Base-by-base conservation (phyloP, 1,140 invertebrate species). In the Trichomalopsis sarcophagae region DNA sequence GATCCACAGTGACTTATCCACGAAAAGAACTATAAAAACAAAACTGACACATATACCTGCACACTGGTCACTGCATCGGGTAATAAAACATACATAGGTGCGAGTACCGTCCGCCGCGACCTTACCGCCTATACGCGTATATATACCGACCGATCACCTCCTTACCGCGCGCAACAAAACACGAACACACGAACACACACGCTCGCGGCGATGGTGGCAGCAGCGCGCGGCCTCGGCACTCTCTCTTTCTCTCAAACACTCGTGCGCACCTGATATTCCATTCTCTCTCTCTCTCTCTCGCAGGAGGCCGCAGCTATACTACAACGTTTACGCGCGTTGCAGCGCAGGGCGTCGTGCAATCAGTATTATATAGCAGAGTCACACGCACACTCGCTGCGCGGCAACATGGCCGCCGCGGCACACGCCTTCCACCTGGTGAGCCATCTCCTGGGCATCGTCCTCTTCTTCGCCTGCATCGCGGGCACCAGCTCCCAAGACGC, bases 401-500 rank as follows among this genome's bases (percentile, higher is more conserved):
- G 62, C 83, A 86, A 86, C 68, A 86, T 86, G 84, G 84, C 84
- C 66, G 81, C 68, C 27, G 62, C 66, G 33, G 30, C 33, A 23
- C 50, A 30, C 66, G 74, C 73, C 44, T 82, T 68, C 23, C 47
- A 69, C 69, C 80, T 82, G 78, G 78, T 69, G 78, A 44, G 44
- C 17, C 68, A 73, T 9, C 69, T 84, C 27, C 3, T 30, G 9
- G 14, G 78, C 76, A 23, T 68, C 36, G 47, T 40, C 13, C 9
- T 36, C 23, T 2, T 68, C 30, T 47, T 10, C 68, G 17, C 36
- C 17, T 44, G 40, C 9, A 23, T 62, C 69, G 50, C 50, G 17
- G 30, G 1, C 17, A 30, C 68, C 13, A 1, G 2, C 21, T 62
- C 55, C 1, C 55, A 62, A n/a, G 55, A 62, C 55, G 55, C 55